Percentiles rank a stretch among this genome's conserved stretches.
These are phyloP conservation scores for Nemoura dubitans DNA, from an alignment of 2,888 invertebrate species.

Conservation along the genomic window DNA sequence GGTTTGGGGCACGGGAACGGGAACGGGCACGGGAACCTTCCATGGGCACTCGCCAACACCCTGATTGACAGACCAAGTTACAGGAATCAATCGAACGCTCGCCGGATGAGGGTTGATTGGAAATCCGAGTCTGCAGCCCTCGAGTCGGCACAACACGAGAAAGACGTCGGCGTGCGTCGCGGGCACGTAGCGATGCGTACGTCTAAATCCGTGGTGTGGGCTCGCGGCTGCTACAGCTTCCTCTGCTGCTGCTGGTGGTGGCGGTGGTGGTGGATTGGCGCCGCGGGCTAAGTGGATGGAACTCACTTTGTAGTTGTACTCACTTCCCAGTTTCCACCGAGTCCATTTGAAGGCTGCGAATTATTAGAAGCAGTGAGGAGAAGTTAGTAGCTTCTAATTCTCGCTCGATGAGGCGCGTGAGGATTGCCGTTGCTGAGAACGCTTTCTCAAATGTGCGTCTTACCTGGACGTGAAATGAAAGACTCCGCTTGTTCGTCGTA, in stretches of 20 bases:
- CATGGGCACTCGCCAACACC: background rate
- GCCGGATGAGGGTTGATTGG: constrained; percentile 38
- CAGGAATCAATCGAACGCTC: constrained; percentile 35
- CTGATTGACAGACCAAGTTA: constrained; percentile 41
- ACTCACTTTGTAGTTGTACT: constrained; percentile 19
- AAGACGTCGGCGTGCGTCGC: background rate
- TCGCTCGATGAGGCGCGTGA: background rate
- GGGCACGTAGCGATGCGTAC: constrained; percentile 16
- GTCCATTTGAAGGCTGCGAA: background rate
- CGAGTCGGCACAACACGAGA: background rate
- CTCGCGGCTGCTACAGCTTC: background rate
- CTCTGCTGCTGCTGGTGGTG: too few relatives aligned
- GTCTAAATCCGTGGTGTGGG: constrained; percentile 19
- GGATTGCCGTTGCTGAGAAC: too few relatives aligned
- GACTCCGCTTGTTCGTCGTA: too few relatives aligned
- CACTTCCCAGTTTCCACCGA: background rate
- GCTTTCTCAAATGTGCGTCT: background rate
- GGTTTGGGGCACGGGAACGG: background rate
- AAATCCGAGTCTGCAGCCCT: constrained; percentile 24
- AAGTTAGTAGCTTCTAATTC: background rate
- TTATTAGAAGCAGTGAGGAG: background rate
- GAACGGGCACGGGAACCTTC: background rate
- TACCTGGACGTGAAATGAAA: background rate
- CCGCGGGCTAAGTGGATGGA: constrained; percentile 17
- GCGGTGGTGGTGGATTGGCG: background rate